Conservation (phyloP, 1,140 invertebrate genomes). For the Pantala flavescens region DNA sequence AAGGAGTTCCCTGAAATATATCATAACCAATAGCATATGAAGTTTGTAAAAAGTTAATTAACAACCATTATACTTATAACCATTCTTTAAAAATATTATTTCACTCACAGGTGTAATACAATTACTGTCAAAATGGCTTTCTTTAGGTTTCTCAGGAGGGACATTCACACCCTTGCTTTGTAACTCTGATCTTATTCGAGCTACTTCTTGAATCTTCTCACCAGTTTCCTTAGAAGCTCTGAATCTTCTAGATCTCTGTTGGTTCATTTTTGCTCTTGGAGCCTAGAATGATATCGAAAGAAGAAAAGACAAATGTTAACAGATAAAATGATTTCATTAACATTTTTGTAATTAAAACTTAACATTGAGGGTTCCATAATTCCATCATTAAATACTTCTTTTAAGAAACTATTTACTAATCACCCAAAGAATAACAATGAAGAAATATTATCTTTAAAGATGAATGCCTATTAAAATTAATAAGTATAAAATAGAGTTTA, state of each 20-base stretch:
- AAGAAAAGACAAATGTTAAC: conserved; percentile 18
- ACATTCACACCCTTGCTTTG: conserved; percentile 62
- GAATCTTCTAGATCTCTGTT: conserved; percentile 93
- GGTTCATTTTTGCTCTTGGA: conserved; percentile 98
- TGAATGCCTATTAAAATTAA: no score
- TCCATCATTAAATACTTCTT: neutral
- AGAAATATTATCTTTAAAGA: no score
- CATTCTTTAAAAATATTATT: neutral
- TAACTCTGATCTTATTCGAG: conserved; percentile 64
- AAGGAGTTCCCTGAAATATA: conserved; percentile 74
- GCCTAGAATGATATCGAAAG: conserved; percentile 49
- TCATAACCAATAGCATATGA: conserved; percentile 14
- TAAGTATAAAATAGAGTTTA: no score
- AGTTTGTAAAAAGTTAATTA: neutral
- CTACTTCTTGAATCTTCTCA: conserved; percentile 83
- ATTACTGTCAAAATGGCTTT: conserved; percentile 94
- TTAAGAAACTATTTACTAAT: no score
- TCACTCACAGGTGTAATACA: conserved; percentile 83
- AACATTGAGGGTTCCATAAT: neutral
- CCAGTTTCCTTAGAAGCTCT: conserved; percentile 88
- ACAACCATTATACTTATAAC: neutral
- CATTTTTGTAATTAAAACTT: neutral
- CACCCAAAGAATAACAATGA: no score
- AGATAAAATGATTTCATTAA: conserved; percentile 12
- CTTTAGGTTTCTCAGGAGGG: conserved; percentile 83